Percentiles rank a stretch among this genome's conserved stretches.
These are phyloP conservation scores for Eudasyphora cyanicolor DNA, from an alignment of 2,888 invertebrate species.

Conservation along the genomic window DNA sequence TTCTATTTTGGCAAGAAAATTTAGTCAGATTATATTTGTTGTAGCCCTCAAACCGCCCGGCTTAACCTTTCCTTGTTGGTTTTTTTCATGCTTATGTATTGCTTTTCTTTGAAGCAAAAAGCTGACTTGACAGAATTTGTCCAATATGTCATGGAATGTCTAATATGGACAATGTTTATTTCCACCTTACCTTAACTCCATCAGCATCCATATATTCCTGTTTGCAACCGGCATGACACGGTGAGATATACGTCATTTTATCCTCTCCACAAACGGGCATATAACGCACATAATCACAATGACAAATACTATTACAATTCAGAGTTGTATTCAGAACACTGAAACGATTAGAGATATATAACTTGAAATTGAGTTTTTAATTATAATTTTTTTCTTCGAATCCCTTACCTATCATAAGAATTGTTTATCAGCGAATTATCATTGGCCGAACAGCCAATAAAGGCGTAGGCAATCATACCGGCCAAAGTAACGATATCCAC, in stretches of 20 bases:
- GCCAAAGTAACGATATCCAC: slow-evolving; percentile 83
- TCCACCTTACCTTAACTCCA: slow-evolving; percentile 75
- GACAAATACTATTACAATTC: slow-evolving; percentile 84
- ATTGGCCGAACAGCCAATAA: slow-evolving; percentile 84
- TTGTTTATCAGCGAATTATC: slow-evolving; percentile 79
- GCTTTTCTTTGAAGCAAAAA: no score
- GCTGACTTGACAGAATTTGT: no score
- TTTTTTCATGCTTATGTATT: no score
- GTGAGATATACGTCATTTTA: slow-evolving; percentile 85
- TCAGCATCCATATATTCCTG: slow-evolving; percentile 73
- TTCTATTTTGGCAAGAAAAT: no score
- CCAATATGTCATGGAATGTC: no score
- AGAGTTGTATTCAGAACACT: slow-evolving; percentile 56
- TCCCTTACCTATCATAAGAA: slow-evolving; percentile 67
- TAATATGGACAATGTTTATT: no score
- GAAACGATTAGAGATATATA: no score
- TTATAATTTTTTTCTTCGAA: no score
- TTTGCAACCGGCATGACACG: slow-evolving; percentile 89
- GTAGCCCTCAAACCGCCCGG: no score
- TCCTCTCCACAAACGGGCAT: slow-evolving; percentile 86
- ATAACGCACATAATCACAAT: slow-evolving; percentile 86
- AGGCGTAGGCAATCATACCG: slow-evolving; percentile 84
- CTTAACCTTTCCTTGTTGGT: no score
- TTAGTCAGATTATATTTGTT: no score
- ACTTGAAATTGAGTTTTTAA: not conserved